phyloP scores from a whole-genome alignment of 2,797 vertebrate species.

The Spatula versicolor region DNA sequence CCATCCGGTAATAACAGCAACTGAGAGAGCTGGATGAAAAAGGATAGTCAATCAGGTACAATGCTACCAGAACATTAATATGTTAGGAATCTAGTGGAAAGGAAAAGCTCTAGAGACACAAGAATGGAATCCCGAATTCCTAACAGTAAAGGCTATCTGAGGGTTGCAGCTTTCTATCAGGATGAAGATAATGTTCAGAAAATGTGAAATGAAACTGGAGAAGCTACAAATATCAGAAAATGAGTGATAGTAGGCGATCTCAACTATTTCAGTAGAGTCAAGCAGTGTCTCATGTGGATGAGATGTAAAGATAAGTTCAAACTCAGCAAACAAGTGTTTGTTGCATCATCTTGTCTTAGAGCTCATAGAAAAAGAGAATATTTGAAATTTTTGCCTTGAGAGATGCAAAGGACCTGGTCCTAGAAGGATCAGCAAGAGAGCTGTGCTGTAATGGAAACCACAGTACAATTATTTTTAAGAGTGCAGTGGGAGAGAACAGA shows the following conservation, averaged over 20 bases:
- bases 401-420: background rate
- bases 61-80: background rate
- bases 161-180: background rate
- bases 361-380: background rate
- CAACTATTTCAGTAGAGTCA: background rate
- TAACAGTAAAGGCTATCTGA: background rate
- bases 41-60: background rate
- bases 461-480: conserved; percentile 8
- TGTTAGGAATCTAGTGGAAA: background rate
- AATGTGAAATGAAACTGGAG: background rate
- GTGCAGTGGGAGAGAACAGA: background rate
- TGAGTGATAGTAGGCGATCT: background rate
- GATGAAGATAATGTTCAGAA: background rate
- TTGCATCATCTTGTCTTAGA: background rate
- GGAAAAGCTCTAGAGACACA: background rate
- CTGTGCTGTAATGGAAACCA: background rate
- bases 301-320: background rate
- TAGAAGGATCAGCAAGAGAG: background rate
- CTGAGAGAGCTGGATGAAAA: background rate
- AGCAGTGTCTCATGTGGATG: background rate
- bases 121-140: background rate
- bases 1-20: background rate
- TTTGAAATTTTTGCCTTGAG: background rate
- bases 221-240: background rate
- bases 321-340: background rate